Evolutionary conservation across 2,888 invertebrate species (phyloP), one percentile per base, ranked within the genome.

Genomic region (Drosophila antonietae): DNA sequence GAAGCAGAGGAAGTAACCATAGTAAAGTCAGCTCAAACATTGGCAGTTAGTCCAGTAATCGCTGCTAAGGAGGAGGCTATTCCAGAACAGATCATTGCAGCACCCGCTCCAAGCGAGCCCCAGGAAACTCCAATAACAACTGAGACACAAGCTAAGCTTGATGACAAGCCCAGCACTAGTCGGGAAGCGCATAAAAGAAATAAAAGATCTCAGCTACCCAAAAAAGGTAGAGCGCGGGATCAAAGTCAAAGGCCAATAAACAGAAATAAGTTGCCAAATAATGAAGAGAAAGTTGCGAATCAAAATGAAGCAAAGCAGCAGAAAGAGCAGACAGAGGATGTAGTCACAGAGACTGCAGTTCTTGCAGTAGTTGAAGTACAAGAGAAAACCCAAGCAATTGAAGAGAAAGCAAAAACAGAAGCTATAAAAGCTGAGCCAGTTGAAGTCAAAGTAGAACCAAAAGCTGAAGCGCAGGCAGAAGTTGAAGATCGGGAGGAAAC

Each of bases 151-250:
- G 10, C 20, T 9, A 31, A 53, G n/a, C 31, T 57, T 0, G 79
- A 83, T 56, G 76, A 83, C 1, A 71, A 58, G 15, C 87, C 85
- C 9, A 75, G 84, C 39, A 81, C 89, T 1, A 89, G 89, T 44
- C 64, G 77, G 10, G 81, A 81, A 1, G 76, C 87, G 2, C 58
- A 35, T 31, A 72, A 49, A 18, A 69, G 66, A 46, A 75, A 53
- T n/a, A 81, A 60, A 15, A 70, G 81, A 43, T 79, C 89, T 0
- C 84, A 81, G 15, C 33, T 73, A 15, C 46, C 68, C 1, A 90
- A 68, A 31, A 90, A 73, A 10, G 63, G 60, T 2, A 70, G 75
- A 65, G 2, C 53, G 0, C 68, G 89, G 0, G 84, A 83, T n/a
- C 78, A 72, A 15, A 90, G 89, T 33, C 89, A 87, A 49, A 75